These are phyloP conservation scores for Drosophila sucinea DNA, from an alignment of 1,140 invertebrate species.

Conservation along the genomic window DNA sequence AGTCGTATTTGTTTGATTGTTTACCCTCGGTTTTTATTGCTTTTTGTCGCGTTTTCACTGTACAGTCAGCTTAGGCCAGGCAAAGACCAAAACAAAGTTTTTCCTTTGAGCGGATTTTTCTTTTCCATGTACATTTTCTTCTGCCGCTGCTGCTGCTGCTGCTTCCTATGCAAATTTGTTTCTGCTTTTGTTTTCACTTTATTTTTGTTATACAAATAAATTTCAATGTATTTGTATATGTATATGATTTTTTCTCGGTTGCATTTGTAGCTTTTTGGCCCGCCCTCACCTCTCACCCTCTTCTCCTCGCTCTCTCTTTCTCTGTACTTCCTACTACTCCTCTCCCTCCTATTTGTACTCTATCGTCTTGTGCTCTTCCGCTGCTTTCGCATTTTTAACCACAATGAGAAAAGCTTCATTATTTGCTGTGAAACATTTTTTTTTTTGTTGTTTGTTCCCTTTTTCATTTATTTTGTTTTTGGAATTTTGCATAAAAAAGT, in stretches of 20 bases:
- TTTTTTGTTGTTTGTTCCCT: constrained; percentile 34
- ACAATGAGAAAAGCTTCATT: constrained; percentile 59
- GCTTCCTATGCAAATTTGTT: constrained; percentile 61
- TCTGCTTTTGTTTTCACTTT: constrained; percentile 38
- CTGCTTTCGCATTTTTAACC: constrained; percentile 22
- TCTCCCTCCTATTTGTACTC: not conserved
- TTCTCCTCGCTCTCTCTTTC: constrained; percentile 9
- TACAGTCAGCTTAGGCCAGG: constrained; percentile 38
- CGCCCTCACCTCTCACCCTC: not conserved
- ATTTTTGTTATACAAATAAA: constrained; percentile 62
- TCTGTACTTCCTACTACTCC: constrained; percentile 6
- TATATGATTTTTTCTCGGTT: constrained; percentile 49
- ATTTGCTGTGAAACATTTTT: constrained; percentile 51
- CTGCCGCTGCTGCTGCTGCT: not conserved
- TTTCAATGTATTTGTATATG: constrained; percentile 55
- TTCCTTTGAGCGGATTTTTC: constrained; percentile 19
- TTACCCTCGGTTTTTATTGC: not conserved
- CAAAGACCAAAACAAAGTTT: constrained; percentile 23
- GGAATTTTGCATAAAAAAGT: constrained; percentile 56
- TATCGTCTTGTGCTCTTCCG: constrained; percentile 7
- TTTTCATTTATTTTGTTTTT: constrained; percentile 63
- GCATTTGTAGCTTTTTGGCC: constrained; percentile 55
- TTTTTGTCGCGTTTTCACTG: not conserved
- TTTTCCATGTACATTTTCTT: constrained; percentile 33
- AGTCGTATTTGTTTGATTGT: no score